Evolutionary conservation across 30 jellyfish, hydroid and myxozoan genomes (phyloP).

Genomic region (Nemopilema nomurai): DNA sequence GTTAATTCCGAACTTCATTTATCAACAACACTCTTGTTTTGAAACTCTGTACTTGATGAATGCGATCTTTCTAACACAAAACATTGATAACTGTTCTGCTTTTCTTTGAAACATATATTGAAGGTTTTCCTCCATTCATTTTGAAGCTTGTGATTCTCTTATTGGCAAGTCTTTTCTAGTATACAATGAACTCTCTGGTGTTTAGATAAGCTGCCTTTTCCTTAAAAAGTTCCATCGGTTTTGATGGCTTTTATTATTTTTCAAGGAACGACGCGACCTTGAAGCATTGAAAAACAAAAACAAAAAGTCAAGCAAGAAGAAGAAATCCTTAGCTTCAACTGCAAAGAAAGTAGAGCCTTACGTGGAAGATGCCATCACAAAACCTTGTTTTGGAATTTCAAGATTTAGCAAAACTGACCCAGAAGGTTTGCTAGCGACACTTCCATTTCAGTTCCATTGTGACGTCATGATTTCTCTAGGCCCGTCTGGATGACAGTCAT

Average conservation of each 20-base stretch:
- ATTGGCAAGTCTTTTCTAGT: too few species aligned
- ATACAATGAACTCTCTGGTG: too few species aligned
- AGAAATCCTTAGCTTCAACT: conserved; percentile 17
- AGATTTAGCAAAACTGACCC: conserved; percentile 82
- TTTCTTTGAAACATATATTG: background rate
- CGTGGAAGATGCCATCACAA: conserved; percentile 80
- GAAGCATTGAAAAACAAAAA: conserved; percentile 45
- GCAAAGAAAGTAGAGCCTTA: conserved; percentile 46
- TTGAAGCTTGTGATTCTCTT: too few species aligned
- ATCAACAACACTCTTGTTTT: too few species aligned
- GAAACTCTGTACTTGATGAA: too few species aligned
- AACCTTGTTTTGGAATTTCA: conserved; percentile 80
- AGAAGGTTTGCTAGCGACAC: conserved; percentile 43
- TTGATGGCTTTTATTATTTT: background rate
- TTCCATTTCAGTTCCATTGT: conserved; percentile 2
- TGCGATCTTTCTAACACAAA: too few species aligned
- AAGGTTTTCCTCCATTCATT: background rate
- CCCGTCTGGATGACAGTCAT: too few species aligned
- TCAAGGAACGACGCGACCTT: conserved; percentile 75
- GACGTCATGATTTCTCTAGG: background rate
- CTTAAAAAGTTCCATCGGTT: too few species aligned
- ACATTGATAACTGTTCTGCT: too few species aligned
- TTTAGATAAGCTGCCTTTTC: background rate
- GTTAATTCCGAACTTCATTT: too few species aligned
- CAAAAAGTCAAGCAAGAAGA: conserved; percentile 26